Base-by-base conservation (phyloP, 2,113 vertebrate genomes). In the Centropus bengalensis region DNA sequence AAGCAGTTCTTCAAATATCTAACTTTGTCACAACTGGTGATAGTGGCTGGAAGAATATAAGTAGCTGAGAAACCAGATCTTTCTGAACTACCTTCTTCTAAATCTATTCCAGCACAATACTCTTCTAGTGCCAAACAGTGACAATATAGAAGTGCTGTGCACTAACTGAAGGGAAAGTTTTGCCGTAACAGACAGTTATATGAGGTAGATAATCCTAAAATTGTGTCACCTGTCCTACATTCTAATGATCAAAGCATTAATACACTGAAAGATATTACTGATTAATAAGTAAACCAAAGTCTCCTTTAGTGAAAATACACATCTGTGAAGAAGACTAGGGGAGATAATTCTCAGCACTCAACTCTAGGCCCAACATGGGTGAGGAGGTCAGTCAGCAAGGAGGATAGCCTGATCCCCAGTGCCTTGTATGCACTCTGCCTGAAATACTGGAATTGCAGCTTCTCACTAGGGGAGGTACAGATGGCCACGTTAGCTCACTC, bases 311-410 rank as follows among this genome's bases (percentile, higher is more conserved):
- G 45, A 30, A 56, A 26, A 73, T 21, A 51, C 10, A 6, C 0
- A 0, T 17, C 40, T 45, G 23, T 66, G 75, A n/a, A 86, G 44
- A 15, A 76, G 19, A 40, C 9, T 17, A 42, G 60, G 56, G 56
- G 22, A 33, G 26, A 26, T 40, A 45, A 27, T 30, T 67, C 19
- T 38, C 38, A 49, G 36, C 14, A 1, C 33, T 51, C 18, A 26
- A 45, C 40, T 44, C 20, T 14, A 22, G 47, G 2, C 30, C 26
- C 23, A 8, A 0, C 0, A 0, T 1, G 6, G 44, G 45, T 36
- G 30, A 40, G 32, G 22, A 28, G 23, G 28, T 5, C 38, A 23
- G 55, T 63, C 42, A 40, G 79, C 0, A 0, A 47, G 30, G 30
- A 23, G 60, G 59, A 54, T 4, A 15, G 6, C 28, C 15, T 8